These are phyloP conservation scores for Heteromormyrus szaboi DNA, from an alignment of 2,797 vertebrate genomes.

Conservation along the genomic window DNA sequence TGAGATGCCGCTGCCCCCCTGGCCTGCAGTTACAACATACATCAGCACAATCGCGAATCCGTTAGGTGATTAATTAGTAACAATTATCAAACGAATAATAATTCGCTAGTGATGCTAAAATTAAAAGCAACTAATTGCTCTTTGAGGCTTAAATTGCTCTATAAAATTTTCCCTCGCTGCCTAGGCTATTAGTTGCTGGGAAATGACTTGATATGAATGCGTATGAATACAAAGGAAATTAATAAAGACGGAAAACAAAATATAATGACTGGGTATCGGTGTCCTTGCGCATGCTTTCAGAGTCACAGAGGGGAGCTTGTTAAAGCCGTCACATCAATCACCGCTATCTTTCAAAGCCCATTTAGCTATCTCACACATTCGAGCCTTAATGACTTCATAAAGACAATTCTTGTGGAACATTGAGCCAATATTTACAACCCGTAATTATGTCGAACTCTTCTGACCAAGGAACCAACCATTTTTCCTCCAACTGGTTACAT, in stretches of 20 bases:
- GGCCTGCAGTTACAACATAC: slow-evolving; percentile 22
- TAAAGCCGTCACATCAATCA: slow-evolving; percentile 51
- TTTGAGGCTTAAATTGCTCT: slow-evolving; percentile 57
- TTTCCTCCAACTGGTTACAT: slow-evolving; percentile 15
- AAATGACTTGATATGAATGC: slow-evolving; percentile 48
- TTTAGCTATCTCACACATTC: slow-evolving; percentile 49
- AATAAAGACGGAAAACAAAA: slow-evolving; percentile 52
- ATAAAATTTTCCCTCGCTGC: slow-evolving; percentile 57
- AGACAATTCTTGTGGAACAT: slow-evolving; percentile 50
- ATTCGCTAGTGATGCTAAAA: slow-evolving; percentile 60
- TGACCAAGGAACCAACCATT: slow-evolving; percentile 20
- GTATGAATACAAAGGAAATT: slow-evolving; percentile 33
- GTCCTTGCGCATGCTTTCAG: slow-evolving; percentile 35
- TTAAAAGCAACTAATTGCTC: slow-evolving; percentile 64
- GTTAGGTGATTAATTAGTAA: slow-evolving; percentile 68
- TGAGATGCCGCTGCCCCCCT: neutral
- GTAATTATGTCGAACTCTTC: slow-evolving; percentile 30
- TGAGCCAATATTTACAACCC: slow-evolving; percentile 25
- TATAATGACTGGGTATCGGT: slow-evolving; percentile 60
- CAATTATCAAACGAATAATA: slow-evolving; percentile 63
- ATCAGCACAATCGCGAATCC: slow-evolving; percentile 44
- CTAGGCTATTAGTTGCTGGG: slow-evolving; percentile 59
- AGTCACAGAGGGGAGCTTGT: slow-evolving; percentile 43
- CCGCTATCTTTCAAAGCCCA: slow-evolving; percentile 43
- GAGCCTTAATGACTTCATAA: slow-evolving; percentile 48